Percentiles rank a stretch among this genome's conserved stretches.
Evolutionary conservation across 1,140 invertebrate species (phyloP).

Genomic region (Lepeophtheirus salmonis): DNA sequence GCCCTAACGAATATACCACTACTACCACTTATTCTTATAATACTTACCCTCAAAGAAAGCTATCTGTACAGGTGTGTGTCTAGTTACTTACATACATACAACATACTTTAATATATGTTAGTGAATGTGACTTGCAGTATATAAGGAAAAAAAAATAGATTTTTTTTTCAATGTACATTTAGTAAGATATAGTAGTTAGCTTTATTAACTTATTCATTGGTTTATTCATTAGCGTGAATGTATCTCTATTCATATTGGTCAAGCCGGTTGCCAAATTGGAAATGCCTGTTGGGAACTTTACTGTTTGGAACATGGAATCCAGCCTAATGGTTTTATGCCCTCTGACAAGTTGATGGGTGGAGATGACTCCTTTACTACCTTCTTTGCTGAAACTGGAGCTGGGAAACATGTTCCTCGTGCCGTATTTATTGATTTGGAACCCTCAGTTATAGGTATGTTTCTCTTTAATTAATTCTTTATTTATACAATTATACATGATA

Average conservation of each 20-base stretch:
- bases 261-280: slow-evolving; percentile 37
- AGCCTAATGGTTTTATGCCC: slow-evolving; percentile 20
- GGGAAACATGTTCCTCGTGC: slow-evolving; percentile 36
- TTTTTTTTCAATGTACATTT: no score
- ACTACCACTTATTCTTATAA: no score
- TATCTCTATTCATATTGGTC: slow-evolving; percentile 33
- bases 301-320: no score
- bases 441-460: slow-evolving; percentile 22
- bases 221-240: slow-evolving; percentile 33
- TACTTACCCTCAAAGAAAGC: no score
- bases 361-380: slow-evolving; percentile 34
- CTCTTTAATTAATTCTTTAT: neutral
- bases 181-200: no score
- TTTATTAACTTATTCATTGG: no score
- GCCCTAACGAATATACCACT: no score
- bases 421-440: slow-evolving; percentile 62
- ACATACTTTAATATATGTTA: no score
- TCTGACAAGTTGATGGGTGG: slow-evolving; percentile 20
- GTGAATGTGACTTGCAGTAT: no score
- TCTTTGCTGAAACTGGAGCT: slow-evolving; percentile 36
- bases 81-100: no score
- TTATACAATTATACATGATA: neutral
- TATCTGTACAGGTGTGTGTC: no score
- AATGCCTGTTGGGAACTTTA: slow-evolving; percentile 39
- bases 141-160: no score